Conservation (phyloP, 2,888 invertebrate genomes). For the Graphium colonna region DNA sequence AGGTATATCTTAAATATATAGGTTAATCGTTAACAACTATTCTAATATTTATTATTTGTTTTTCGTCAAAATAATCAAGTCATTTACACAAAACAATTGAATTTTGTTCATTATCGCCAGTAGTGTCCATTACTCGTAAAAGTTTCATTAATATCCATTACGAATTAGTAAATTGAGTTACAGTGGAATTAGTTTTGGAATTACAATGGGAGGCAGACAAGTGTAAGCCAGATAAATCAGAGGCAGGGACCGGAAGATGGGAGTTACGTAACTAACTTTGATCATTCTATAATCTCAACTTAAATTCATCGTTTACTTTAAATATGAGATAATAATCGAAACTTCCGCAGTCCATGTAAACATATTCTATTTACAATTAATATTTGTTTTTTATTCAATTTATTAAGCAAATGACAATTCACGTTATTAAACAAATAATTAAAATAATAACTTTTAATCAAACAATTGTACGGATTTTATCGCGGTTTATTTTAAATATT, state of each 20-base stretch:
- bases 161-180: constrained; percentile 30
- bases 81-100: constrained; percentile 18
- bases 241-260: constrained; percentile 13
- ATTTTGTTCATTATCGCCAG: constrained; percentile 5
- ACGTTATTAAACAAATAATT: too few species aligned
- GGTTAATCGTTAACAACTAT: too few species aligned
- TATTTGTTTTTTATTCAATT: too few species aligned
- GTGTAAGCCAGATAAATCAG: constrained; percentile 20
- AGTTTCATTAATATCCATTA: constrained; percentile 29
- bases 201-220: constrained; percentile 19
- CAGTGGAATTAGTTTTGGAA: constrained; percentile 24
- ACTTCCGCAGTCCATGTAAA: too few species aligned
- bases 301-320: constrained; percentile 2
- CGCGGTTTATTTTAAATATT: too few species aligned
- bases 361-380: too few species aligned
- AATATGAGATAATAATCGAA: background rate
- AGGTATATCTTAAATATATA: too few species aligned
- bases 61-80: too few species aligned
- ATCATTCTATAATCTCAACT: constrained; percentile 27
- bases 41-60: too few species aligned
- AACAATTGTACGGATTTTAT: too few species aligned
- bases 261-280: constrained; percentile 26
- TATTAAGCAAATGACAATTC: too few species aligned
- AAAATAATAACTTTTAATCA: too few species aligned
- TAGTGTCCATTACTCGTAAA: constrained; percentile 22